Conservation (phyloP, 2,797 vertebrate species). For the Enteromius anoplus region DNA sequence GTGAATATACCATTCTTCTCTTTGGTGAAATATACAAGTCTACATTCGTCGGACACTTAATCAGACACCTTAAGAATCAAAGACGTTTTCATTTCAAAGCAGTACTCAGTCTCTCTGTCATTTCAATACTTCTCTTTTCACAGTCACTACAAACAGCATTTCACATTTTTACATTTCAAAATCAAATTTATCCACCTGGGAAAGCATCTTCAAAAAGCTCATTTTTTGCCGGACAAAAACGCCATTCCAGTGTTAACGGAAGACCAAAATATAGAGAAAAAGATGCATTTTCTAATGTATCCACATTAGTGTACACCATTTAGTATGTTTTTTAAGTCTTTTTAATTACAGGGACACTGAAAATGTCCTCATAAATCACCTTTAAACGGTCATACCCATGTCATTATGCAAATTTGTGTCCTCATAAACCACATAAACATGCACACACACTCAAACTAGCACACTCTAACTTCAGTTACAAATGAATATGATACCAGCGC, state of each 20-base stretch:
- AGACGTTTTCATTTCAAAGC: neutral
- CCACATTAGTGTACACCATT: neutral
- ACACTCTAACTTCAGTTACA: conserved; percentile 60
- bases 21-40: neutral
- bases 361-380: too few species aligned
- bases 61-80: neutral
- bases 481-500: conserved; percentile 44
- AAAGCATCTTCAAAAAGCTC: neutral
- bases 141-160: neutral
- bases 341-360: too few species aligned
- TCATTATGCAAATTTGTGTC: too few species aligned
- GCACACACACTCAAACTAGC: conserved; percentile 2
- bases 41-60: neutral
- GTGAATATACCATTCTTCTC: neutral
- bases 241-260: neutral
- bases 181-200: neutral
- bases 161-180: neutral
- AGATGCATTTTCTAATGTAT: neutral
- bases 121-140: neutral
- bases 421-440: neutral
- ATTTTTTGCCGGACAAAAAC: neutral
- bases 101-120: neutral
- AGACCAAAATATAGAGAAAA: neutral
- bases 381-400: too few species aligned
- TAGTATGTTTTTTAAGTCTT: too few species aligned